These are phyloP conservation scores for Tetragnatha montana DNA, from an alignment of 2,888 invertebrate genomes.

Conservation along the genomic window DNA sequence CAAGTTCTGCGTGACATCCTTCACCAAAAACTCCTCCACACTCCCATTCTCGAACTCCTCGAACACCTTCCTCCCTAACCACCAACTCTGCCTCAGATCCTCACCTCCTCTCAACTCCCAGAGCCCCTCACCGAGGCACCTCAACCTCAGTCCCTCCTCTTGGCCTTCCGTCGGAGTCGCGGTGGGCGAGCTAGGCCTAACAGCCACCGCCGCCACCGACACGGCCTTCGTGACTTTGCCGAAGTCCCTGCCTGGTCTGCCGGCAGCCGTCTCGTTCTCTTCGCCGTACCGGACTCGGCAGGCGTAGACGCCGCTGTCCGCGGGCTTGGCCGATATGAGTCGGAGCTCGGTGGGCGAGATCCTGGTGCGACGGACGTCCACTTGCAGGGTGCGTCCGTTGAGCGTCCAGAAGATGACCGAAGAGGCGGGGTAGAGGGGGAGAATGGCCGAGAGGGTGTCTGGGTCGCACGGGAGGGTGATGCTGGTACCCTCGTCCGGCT, in stretches of 20 bases:
- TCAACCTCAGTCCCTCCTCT: conserved; percentile 11
- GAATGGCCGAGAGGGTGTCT: conserved; percentile 4
- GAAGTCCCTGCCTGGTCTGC: too few relatives aligned
- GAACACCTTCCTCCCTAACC: background rate
- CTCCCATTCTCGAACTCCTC: conserved; percentile 20
- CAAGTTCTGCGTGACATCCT: conserved; percentile 31
- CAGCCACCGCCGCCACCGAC: conserved; percentile 27
- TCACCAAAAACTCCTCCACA: background rate
- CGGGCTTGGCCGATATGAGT: background rate
- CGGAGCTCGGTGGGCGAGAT: conserved; percentile 17
- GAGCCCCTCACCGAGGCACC: conserved; percentile 22
- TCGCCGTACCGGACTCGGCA: conserved; percentile 47
- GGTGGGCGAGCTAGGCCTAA: background rate
- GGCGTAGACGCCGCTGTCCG: conserved; percentile 58
- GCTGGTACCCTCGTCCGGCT: conserved; percentile 23
- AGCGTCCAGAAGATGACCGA: conserved; percentile 53
- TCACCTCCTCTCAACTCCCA: conserved; percentile 9
- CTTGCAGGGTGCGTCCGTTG: conserved; percentile 37
- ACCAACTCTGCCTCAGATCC: conserved; percentile 10
- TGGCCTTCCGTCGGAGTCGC: background rate
- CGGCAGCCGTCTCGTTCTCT: background rate
- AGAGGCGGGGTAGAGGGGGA: conserved; percentile 38
- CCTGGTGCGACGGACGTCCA: conserved; percentile 37
- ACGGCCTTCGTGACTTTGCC: conserved; percentile 26
- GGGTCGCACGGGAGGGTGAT: conserved; percentile 27